Base-by-base conservation (phyloP, 1,140 invertebrate species). In the Cyrtorhinus lividipennis region DNA sequence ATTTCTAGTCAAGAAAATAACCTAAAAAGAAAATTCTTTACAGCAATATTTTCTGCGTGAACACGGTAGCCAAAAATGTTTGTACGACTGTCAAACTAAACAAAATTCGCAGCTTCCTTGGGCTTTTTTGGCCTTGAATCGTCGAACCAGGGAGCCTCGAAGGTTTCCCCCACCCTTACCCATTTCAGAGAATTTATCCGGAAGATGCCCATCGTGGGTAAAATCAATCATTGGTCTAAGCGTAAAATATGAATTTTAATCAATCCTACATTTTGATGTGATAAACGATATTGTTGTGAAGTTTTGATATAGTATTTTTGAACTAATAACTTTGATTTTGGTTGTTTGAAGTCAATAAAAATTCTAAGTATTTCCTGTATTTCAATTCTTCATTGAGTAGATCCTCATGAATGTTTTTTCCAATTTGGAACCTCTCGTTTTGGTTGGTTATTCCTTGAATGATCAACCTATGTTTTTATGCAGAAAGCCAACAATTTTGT, bases 271-370 rank as follows among this genome's bases (percentile, higher is more conserved):
- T 20, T 53, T 53, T 53, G 48, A 53, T 53, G 48, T 53, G 48
- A 53, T 53, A 53, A 53, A 53, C 10, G 18, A 10, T 15, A 53
- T 12, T 15, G 20, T 53, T 53, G 48, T 53, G 48, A 53, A 53
- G 48, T 15, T 53, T 53, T 53, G 48, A 53, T 22, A 53, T 53
- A 53, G 48, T 53, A 53, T 53, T 53, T 53, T 53, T 53, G 48
- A 53, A 53, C 48, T 53, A 53, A 5, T 15, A 53, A 12, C 48
- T 10, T 53, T 53, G 48, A 53, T 53, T 53, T 53, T 53, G 48
- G 48, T 53, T 53, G 20, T 53, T 53, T 53, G 20, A 53, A 53
- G 48, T 53, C 48, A 53, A 53, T 53, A 53, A 53, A 53, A 53
- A 22, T 53, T 53, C 5, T 53, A 53, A 53, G 20, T 53, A 53